phyloP scores from a whole-genome alignment of 2,888 invertebrate genomes.

The Leptinotarsa juncta region DNA sequence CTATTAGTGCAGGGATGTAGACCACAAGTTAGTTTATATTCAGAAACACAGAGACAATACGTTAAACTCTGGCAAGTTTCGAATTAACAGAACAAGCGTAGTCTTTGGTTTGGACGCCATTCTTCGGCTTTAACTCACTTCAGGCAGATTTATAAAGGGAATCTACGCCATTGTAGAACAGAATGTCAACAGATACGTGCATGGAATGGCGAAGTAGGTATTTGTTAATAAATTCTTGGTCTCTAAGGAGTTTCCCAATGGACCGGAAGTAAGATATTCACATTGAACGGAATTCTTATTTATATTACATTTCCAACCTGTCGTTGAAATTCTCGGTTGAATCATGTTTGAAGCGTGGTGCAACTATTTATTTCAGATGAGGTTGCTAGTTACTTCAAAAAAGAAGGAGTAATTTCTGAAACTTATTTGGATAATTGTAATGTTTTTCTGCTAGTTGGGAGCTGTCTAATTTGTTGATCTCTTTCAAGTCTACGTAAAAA shows the following conservation, averaged over 20 bases:
- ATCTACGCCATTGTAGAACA: slow-evolving; percentile 28
- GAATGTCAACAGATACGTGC: slow-evolving; percentile 15
- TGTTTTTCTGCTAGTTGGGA: too few relatives aligned
- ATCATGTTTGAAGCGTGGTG: too few relatives aligned
- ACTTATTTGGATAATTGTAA: too few relatives aligned
- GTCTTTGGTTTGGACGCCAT: slow-evolving; percentile 12
- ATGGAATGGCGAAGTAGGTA: background rate
- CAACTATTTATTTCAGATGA: too few relatives aligned
- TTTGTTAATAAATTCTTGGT: slow-evolving; percentile 18
- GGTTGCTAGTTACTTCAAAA: too few relatives aligned
- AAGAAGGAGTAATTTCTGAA: too few relatives aligned
- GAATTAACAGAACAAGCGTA: slow-evolving; percentile 46
- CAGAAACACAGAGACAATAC: slow-evolving; percentile 49
- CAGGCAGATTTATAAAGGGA: slow-evolving; percentile 36
- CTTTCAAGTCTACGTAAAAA: too few relatives aligned
- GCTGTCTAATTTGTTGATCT: too few relatives aligned
- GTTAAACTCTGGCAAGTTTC: slow-evolving; percentile 44
- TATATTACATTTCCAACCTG: background rate
- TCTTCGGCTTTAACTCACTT: slow-evolving; percentile 27
- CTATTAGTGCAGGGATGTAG: slow-evolving; percentile 37
- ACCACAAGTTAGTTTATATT: slow-evolving; percentile 52
- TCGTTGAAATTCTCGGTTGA: too few relatives aligned
- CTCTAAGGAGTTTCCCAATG: background rate
- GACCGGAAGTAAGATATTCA: slow-evolving; percentile 2
- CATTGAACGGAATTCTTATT: background rate